These are phyloP conservation scores for Drosophila parabipectinata DNA, from an alignment of 1,140 invertebrate species.

Conservation along the genomic window DNA sequence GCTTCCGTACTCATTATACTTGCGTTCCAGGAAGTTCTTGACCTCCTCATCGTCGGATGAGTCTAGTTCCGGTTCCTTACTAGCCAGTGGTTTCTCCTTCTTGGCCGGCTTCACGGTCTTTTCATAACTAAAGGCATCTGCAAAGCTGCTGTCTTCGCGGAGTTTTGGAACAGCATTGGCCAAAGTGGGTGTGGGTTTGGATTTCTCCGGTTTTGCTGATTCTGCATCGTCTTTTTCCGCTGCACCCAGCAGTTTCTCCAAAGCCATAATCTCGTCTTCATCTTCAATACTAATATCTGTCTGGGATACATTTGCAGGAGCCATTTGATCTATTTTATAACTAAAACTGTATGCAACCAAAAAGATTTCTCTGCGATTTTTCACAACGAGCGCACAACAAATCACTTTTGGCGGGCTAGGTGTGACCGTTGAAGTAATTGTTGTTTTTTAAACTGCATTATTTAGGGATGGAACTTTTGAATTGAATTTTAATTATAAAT, in stretches of 20 bases:
- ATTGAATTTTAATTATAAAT: neutral
- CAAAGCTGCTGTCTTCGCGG: slow-evolving; percentile 73
- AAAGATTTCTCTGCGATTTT: slow-evolving; percentile 2
- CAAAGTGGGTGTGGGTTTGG: slow-evolving; percentile 22
- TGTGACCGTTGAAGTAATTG: slow-evolving; percentile 5
- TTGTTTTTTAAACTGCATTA: neutral
- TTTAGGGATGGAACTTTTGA: neutral
- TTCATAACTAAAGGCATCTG: slow-evolving; percentile 70
- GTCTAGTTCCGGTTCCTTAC: slow-evolving; percentile 84
- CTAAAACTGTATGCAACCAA: slow-evolving; percentile 1
- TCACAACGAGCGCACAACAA: slow-evolving; percentile 41
- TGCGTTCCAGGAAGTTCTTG: slow-evolving; percentile 88
- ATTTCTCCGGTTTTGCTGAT: slow-evolving; percentile 28
- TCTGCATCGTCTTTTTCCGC: slow-evolving; percentile 53
- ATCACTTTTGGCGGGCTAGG: slow-evolving; percentile 54
- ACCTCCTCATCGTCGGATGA: slow-evolving; percentile 93
- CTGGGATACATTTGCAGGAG: slow-evolving; percentile 47
- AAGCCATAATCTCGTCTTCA: slow-evolving; percentile 67
- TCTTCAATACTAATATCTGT: slow-evolving; percentile 66
- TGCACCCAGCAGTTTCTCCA: slow-evolving; percentile 66
- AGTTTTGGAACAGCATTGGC: slow-evolving; percentile 51
- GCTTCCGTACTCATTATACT: slow-evolving; percentile 89
- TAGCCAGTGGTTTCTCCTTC: neutral
- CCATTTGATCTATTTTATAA: slow-evolving; percentile 28
- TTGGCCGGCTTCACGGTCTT: slow-evolving; percentile 33